Base-by-base conservation (phyloP, 2,113 vertebrate species). In the Grammomys dolichurus region DNA sequence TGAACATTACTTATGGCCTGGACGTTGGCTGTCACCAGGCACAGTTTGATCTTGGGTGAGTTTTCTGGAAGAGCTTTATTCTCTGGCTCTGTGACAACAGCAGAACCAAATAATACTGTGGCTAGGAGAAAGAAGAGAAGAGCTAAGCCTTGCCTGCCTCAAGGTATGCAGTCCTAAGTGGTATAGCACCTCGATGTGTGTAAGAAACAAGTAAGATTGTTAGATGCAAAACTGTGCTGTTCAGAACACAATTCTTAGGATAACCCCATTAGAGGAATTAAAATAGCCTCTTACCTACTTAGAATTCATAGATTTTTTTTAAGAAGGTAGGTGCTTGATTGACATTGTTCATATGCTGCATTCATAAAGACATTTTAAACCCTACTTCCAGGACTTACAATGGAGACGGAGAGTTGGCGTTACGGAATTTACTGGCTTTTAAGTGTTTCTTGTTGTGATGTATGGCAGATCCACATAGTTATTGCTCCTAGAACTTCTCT, bases 1-100 rank as follows among this genome's bases (percentile, higher is more conserved):
- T 99, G 99, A 99, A 99, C 98, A 98, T 99, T 98, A 98, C 99
- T 99, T 99, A 99, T 98, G 98, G 98, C 98, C 98, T 98, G 99
- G 99, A 99, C 99, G 98, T 98, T 98, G 98, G 98, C 98, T 99
- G 99, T 99, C 99, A 99, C 99, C 98, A 99, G 99, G 98, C 98
- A 97, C 98, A 98, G 98, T 98, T 99, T 99, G 99, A 99, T 99
- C 99, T 99, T 98, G 98, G 98, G 98, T 98, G 98, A 98, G 98
- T 98, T 99, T 99, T 99, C 98, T 99, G 98, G 98, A 98, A 98
- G 94, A 98, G 97, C 40, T 98, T 98, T 98, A 98, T 98, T 98
- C 97, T 97, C 97, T 98, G 98, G 98, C 98, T 98, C 97, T 97
- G 98, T 98, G 98, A 99, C 98, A 98, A 97, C 95, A 98, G 97